Evolutionary conservation across 1,140 invertebrate genomes (phyloP).

Genomic region (Arion vulgaris): DNA sequence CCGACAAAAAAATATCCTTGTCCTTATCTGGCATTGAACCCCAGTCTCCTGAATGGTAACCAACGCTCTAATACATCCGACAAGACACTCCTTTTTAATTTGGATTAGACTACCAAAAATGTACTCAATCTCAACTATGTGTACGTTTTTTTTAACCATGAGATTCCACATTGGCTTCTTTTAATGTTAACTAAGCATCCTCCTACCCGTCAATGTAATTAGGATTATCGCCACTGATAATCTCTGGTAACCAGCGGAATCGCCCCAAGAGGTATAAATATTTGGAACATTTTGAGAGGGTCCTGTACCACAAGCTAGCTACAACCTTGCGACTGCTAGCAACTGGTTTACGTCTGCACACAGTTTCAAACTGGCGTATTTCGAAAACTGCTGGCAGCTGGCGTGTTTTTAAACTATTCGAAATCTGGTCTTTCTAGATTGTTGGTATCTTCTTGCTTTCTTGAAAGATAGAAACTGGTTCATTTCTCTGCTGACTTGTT

Average conservation of each 20-base stretch:
- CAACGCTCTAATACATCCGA: too few species aligned
- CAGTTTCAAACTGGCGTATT: background rate
- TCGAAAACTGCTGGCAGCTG: constrained; percentile 4
- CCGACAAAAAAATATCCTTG: too few species aligned
- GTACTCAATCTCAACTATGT: too few species aligned
- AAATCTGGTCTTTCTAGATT: background rate
- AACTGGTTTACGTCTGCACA: constrained; percentile 3
- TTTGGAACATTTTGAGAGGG: constrained; percentile 19
- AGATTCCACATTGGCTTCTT: too few species aligned
- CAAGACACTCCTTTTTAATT: too few species aligned
- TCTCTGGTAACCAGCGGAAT: background rate
- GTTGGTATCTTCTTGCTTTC: background rate
- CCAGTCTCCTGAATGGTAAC: too few species aligned
- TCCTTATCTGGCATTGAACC: too few species aligned
- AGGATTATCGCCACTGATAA: constrained; percentile 10
- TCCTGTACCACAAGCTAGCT: background rate
- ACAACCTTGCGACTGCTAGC: background rate
- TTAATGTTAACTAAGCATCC: background rate
- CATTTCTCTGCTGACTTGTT: too few species aligned
- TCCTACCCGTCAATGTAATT: background rate
- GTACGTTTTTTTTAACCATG: too few species aligned
- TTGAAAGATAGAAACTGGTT: background rate
- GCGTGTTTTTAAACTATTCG: background rate
- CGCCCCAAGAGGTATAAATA: constrained; percentile 7
- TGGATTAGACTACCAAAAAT: too few species aligned